These are phyloP conservation scores for Arctopsyche grandis DNA, from an alignment of 1,140 invertebrate genomes.

Conservation along the genomic window DNA sequence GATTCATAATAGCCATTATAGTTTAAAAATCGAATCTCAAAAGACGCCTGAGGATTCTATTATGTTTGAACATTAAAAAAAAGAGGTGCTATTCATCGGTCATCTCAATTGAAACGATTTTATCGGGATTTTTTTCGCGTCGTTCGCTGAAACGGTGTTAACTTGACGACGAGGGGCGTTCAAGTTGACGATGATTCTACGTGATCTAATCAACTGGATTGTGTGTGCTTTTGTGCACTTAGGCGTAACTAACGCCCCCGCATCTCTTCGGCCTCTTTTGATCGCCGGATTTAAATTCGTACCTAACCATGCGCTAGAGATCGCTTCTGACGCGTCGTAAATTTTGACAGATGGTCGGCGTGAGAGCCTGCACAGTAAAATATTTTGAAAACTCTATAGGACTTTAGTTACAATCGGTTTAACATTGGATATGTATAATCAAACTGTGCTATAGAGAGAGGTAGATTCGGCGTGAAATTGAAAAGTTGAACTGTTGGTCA, in stretches of 20 bases:
- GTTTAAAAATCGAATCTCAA: neutral
- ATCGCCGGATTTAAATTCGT: too few species aligned
- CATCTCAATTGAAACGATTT: neutral
- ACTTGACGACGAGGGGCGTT: neutral
- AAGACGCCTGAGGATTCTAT: slow-evolving; percentile 9
- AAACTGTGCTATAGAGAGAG: too few species aligned
- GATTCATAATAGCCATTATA: too few species aligned
- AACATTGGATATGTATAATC: too few species aligned
- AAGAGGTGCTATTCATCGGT: too few species aligned
- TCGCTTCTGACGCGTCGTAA: neutral
- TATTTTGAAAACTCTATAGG: too few species aligned
- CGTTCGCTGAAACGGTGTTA: neutral
- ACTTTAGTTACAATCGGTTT: too few species aligned
- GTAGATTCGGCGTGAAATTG: slow-evolving; percentile 35
- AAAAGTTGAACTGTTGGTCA: slow-evolving; percentile 44
- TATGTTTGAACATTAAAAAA: neutral
- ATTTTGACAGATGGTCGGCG: too few species aligned
- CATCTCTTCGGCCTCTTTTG: too few species aligned
- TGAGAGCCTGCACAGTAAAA: too few species aligned
- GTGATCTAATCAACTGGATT: neutral
- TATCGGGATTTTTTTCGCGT: neutral
- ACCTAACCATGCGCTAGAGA: neutral
- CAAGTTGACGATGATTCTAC: neutral
- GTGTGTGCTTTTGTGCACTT: too few species aligned
- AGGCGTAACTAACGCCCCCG: too few species aligned